Conservation (phyloP, 2,888 invertebrate genomes). For the Heliconius aoede region DNA sequence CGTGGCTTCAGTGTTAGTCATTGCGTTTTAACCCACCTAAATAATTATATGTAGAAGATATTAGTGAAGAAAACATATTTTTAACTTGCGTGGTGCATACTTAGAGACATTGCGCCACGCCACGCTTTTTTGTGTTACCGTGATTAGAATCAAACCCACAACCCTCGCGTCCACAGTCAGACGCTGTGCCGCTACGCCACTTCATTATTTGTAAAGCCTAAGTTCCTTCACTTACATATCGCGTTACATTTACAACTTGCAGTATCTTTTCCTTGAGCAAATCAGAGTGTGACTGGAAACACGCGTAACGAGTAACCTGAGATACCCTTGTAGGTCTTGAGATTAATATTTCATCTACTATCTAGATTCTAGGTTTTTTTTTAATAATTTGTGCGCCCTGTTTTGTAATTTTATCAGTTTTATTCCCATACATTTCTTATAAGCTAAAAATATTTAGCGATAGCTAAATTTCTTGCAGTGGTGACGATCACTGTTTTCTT, state of each 20-base stretch:
- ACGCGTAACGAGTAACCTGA: constrained; percentile 39
- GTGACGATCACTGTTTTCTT: too few relatives aligned
- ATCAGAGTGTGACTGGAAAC: constrained; percentile 44
- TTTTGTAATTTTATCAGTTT: too few relatives aligned
- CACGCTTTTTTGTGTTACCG: too few relatives aligned
- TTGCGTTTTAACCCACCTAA: constrained; percentile 10
- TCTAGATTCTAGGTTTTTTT: neutral
- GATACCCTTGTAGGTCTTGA: constrained; percentile 20
- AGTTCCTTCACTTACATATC: neutral
- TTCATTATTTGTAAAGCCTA: neutral
- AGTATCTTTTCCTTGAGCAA: constrained; percentile 40
- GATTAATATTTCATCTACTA: constrained; percentile 2
- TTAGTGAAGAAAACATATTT: neutral
- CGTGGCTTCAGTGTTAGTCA: constrained; percentile 49
- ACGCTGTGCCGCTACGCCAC: too few relatives aligned
- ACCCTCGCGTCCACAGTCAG: too few relatives aligned
- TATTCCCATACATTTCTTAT: too few relatives aligned
- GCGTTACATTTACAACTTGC: constrained; percentile 33
- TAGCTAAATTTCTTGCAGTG: too few relatives aligned
- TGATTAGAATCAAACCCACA: too few relatives aligned
- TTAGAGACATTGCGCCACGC: too few relatives aligned
- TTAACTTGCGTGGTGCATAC: too few relatives aligned
- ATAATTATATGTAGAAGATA: neutral
- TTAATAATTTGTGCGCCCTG: too few relatives aligned
- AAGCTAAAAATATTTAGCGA: too few relatives aligned